Evolutionary conservation across 1,140 invertebrate species (phyloP), one percentile per base, ranked within the genome.

Genomic region (Temnothorax nylanderi): DNA sequence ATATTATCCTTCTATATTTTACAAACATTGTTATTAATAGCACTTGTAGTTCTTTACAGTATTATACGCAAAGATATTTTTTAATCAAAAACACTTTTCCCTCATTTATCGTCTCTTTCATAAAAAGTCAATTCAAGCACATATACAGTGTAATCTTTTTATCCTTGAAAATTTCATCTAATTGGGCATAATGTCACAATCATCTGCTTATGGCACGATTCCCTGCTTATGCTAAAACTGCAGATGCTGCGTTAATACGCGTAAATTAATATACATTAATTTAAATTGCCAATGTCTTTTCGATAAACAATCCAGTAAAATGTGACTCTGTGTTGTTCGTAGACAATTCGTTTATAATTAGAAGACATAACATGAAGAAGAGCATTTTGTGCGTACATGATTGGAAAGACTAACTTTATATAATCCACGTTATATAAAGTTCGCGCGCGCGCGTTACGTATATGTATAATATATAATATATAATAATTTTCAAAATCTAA

Each of bases 301-400:
- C 34, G 16, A 56, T 54, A 26, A 81, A 71, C 47, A 37, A 26
- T 69, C 5, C 21, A 26, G 0, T 54, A 56, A 69, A 80, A 65
- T 34, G 0, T 54, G 1, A 47, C 13, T 49, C 21, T 51, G 21
- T 26, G 26, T 26, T 26, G 26, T 26, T 26, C 7, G 3, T 37
- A 64, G 1, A 78, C 37, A 21, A 32, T 26, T 58, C 3, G 18
- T 47, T 81, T 56, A 74, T 34, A 60, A 62, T 37, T 34, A 69
- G 67, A 74, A 87, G 51, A 49, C 56, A 21, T 85, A 47, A 44
- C 13, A 32, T 26, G 58, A 64, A 64, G 18, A 26, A 75, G 26
- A 6, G 44, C 13, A 49, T n/a, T 87, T 3, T 87, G 85, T 90
- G 85, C 85, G 72, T 76, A 58, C 18, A 44, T n/a, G 58, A 8